Evolutionary conservation across 2,113 vertebrate genomes (phyloP).

Genomic region (Condylura cristata): DNA sequence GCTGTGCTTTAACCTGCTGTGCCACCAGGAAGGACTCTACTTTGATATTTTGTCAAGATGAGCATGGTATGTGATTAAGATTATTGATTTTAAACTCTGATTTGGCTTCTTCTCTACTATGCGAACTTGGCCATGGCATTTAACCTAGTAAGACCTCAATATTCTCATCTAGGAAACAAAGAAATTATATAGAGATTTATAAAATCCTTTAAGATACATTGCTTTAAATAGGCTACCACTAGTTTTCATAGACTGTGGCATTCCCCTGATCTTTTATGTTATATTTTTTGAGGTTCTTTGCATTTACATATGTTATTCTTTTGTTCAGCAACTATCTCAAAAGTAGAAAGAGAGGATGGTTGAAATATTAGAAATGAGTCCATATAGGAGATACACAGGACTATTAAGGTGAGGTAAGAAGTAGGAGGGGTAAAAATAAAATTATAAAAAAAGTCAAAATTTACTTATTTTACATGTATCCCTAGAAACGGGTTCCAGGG

Average conservation of each 20-base stretch:
- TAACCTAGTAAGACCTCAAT: background rate
- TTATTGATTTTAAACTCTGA: background rate
- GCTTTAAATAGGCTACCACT: background rate
- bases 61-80: background rate
- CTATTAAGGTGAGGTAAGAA: background rate
- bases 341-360: background rate
- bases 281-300: background rate
- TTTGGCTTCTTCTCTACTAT: background rate
- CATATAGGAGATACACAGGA: background rate
- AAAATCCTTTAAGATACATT: background rate
- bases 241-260: background rate
- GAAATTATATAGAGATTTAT: background rate
- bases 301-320: background rate
- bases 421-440: background rate
- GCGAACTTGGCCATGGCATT: background rate
- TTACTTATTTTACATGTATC: background rate
- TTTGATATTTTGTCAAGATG: background rate
- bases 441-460: background rate
- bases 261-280: background rate
- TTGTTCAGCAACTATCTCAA: background rate
- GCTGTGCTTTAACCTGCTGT: no score
- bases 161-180: background rate
- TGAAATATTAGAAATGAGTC: background rate
- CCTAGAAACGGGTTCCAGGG: background rate
- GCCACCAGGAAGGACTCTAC: no score